Evolutionary conservation across 92 coral and sea anemone species (phyloP).

Genomic region (Palythoa grandiflora): DNA sequence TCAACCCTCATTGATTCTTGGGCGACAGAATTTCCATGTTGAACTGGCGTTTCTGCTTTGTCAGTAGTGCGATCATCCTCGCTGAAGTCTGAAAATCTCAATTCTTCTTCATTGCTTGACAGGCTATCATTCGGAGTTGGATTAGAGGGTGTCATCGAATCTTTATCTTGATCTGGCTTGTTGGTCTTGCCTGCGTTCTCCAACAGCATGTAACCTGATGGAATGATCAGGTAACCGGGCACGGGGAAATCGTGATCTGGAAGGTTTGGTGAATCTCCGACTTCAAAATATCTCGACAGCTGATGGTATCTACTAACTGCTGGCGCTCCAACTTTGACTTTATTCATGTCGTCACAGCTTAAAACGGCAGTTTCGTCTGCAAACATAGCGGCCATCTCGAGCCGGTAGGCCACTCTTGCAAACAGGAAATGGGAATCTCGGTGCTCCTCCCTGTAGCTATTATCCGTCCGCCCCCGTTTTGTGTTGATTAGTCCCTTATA

Average conservation of each 20-base stretch:
- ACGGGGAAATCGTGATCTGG: slow-evolving; percentile 46
- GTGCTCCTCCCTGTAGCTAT: slow-evolving; percentile 52
- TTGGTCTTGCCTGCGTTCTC: neutral
- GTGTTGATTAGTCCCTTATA: slow-evolving; percentile 32
- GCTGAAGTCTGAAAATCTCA: slow-evolving; percentile 27
- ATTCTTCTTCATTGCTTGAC: neutral
- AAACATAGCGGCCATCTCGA: slow-evolving; percentile 15
- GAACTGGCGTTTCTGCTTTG: neutral
- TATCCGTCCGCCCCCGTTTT: slow-evolving; percentile 45
- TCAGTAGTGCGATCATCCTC: neutral
- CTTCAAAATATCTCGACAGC: slow-evolving; percentile 22
- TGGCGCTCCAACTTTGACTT: slow-evolving; percentile 41
- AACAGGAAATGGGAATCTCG: slow-evolving; percentile 46
- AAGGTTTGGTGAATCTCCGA: slow-evolving; percentile 48
- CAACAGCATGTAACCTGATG: slow-evolving; percentile 14
- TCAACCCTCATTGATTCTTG: neutral
- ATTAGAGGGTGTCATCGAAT: neutral
- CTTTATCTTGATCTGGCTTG: neutral
- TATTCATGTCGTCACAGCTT: slow-evolving; percentile 5
- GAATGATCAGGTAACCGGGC: slow-evolving; percentile 21
- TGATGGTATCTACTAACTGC: slow-evolving; percentile 45
- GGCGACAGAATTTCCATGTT: neutral
- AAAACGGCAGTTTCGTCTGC: neutral
- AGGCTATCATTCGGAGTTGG: neutral
- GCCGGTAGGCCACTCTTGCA: slow-evolving; percentile 39